Percentiles rank a stretch among this genome's conserved stretches.
These are phyloP conservation scores for Grammomys dolichurus DNA, from an alignment of 2,113 vertebrate genomes.

Conservation along the genomic window DNA sequence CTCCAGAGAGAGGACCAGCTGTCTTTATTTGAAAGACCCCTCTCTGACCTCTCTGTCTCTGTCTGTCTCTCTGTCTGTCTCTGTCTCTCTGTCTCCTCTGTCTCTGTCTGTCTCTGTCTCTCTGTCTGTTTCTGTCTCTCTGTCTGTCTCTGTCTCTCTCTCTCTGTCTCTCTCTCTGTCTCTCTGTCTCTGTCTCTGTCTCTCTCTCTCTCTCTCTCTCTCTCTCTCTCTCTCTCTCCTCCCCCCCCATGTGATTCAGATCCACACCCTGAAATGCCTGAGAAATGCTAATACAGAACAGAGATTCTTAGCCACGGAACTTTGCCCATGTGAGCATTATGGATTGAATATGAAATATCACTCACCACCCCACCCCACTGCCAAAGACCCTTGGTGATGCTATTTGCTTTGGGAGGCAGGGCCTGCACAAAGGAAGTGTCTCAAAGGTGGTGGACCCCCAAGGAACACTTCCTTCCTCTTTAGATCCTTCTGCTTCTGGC, in stretches of 20 bases:
- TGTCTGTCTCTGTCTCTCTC: too few relatives aligned
- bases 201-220: too few relatives aligned
- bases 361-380: background rate
- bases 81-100: too few relatives aligned
- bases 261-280: too few relatives aligned
- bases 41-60: too few relatives aligned
- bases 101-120: too few relatives aligned
- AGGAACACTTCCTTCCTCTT: background rate
- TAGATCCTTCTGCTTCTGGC: background rate
- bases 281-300: background rate
- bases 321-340: background rate
- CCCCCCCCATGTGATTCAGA: accelerated
- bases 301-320: too few relatives aligned
- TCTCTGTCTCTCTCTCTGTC: too few relatives aligned
- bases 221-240: too few relatives aligned
- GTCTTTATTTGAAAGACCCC: background rate
- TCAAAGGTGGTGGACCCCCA: too few relatives aligned
- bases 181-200: accelerated
- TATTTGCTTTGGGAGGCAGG: background rate
- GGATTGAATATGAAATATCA: background rate
- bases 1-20: background rate
- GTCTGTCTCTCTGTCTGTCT: accelerated
- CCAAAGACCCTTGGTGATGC: background rate
- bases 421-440: background rate
- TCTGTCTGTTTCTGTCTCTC: accelerated